Evolutionary conservation across 2,797 vertebrate species (phyloP), one percentile per base, ranked within the genome.

Genomic region (Arctocebus calabarensis): DNA sequence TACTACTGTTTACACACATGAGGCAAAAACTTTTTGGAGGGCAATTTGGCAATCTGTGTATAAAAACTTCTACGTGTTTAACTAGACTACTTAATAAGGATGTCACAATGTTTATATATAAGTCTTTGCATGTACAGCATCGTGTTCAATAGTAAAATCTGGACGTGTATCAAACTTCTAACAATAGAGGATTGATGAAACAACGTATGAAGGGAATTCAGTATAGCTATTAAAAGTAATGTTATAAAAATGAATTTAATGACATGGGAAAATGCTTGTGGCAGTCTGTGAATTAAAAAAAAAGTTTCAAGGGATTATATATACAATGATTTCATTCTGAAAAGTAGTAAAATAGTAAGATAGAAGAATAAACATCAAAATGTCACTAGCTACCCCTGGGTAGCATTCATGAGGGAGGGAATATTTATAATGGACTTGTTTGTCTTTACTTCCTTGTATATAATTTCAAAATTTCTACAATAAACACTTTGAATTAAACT

Each of bases 341-440:
- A 87, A 96, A 94, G 70, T 19, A 96, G 75, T 94, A 90, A 97
- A 97, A 83, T 85, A 85, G 92, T 95, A 94, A 94, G 92, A 90
- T 52, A 87, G 52, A 66, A 95, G 90, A 94, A 94, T 57, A 90
- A 88, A 88, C 64, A 94, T 70, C 74, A 59, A 34, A 88, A 64
- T 71, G 62, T 81, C 85, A 77, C 94, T 43, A 91, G 61, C 52
- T 88, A 55, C 82, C 78, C 87, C 85, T 87, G 78, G 25, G 83
- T 45, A 66, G 55, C 84, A 71, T 75, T 83, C 40, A 55, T 27
- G 27, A 16, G n/a, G 23, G 12, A 70, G 32, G 29, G 59, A 6
- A 12, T 62, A 90, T 71, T 94, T 92, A 88, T 29, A 57, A 48
- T 84, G 25, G 62, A 93, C 37, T 81, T 75, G 17, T 78, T 68